Evolutionary conservation across 2,113 vertebrate species (phyloP), one percentile per base, ranked within the genome.

Genomic region (Podarcis raffonei): DNA sequence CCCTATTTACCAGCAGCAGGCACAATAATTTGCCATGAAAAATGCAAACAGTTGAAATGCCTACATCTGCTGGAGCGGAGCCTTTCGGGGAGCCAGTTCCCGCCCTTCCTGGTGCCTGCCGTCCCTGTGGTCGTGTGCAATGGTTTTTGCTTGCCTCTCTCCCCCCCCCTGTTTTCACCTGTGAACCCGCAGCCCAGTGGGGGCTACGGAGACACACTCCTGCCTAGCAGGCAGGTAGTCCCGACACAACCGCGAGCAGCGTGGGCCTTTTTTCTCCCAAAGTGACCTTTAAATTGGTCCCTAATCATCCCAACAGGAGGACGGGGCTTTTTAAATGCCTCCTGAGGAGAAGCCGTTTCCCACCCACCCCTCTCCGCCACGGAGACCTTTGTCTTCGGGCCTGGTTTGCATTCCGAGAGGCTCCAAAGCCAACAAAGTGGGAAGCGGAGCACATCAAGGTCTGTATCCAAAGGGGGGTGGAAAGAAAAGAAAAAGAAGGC

Each of bases 221-320:
- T 1, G 77, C 89, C 79, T 89, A 80, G 85, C 90, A 90, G 92
- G 92, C 93, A 94, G 93, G 92, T 93, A 93, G 88, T 85, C 42
- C 23, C 69, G 13, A 65, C 84, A 87, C 84, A 87, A 89, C 83
- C 18, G 68, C 20, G 35, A 93, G 66, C 94, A 84, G 91, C 94
- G n/a, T 88, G 92, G 81, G 91, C 23, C 91, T 75, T 91, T 92
- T 78, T 89, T 78, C 89, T 92, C 69, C 69, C 75, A 79, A 87
- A 80, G 71, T 89, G 90, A 93, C 94, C 94, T 92, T 93, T 93
- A 92, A 91, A 92, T 94, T 92, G 90, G 90, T 74, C 91, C 91
- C 89, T 92, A 93, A 92, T 94, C 94, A 91, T 91, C 90, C 91
- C 94, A 12, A 85, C 83, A 57, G 94, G 94, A 87, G 80, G 81